phyloP scores from a whole-genome alignment of 2,113 vertebrate genomes.

The Morphnarchus princeps region DNA sequence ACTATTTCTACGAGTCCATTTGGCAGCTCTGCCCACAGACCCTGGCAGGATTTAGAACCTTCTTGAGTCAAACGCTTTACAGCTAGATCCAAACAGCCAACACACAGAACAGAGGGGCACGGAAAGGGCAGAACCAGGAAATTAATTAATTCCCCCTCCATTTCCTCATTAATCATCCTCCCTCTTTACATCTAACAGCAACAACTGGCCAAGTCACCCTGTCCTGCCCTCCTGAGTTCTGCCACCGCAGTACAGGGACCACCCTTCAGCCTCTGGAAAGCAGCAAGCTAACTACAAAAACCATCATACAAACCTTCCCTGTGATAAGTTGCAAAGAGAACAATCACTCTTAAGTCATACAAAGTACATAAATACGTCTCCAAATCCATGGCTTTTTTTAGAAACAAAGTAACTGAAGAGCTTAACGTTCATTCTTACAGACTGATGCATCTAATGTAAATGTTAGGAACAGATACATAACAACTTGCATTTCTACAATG shows the following conservation, averaged over 20 bases:
- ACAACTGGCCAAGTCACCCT: not conserved
- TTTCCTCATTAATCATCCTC: not conserved
- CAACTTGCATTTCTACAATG: not conserved
- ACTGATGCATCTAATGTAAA: not conserved
- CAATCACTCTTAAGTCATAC: not conserved
- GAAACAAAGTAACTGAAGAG: not conserved
- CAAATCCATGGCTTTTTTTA: not conserved
- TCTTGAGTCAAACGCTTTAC: not conserved
- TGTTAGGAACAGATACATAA: not conserved
- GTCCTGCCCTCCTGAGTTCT: not conserved
- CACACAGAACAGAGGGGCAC: not conserved
- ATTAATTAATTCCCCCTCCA: not conserved
- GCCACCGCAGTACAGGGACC: not conserved
- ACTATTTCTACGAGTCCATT: not conserved
- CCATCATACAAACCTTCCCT: not conserved
- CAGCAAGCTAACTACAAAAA: not conserved
- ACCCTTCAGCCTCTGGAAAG: not conserved
- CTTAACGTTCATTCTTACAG: not conserved
- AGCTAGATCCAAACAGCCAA: not conserved
- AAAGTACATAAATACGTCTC: not conserved
- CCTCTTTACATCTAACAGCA: not conserved
- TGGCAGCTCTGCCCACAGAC: not conserved
- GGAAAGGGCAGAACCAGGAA: not conserved
- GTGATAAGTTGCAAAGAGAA: fast-evolving
- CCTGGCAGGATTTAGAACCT: not conserved